A percentile compares a stretch with the other conserved stretches of the same genome.
Evolutionary conservation across 2,797 vertebrate species (phyloP).

Genomic region (Halcyon badia): DNA sequence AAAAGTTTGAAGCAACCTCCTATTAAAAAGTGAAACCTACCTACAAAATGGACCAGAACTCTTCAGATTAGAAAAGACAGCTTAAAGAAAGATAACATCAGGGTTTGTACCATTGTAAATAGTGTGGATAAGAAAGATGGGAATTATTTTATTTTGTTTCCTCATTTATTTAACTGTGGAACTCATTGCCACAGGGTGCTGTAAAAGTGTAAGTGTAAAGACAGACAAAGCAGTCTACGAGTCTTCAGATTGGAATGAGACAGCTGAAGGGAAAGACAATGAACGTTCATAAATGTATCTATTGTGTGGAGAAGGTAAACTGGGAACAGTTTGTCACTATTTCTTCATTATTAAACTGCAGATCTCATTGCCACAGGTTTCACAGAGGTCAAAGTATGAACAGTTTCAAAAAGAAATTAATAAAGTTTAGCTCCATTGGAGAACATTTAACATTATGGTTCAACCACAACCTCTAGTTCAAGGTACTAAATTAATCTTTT

Average conservation of each 20-base stretch:
- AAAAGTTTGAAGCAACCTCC: not conserved
- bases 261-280: not conserved
- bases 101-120: not conserved
- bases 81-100: not conserved
- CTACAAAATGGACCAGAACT: not conserved
- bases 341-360: conserved; percentile 42
- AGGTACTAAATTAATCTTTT: not conserved
- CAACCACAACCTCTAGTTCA: not conserved
- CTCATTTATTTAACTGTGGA: not conserved
- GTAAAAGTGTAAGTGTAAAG: not conserved
- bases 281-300: not conserved
- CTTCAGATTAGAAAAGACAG: not conserved
- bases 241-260: not conserved
- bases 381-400: conserved; percentile 19
- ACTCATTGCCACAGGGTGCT: not conserved
- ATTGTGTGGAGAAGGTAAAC: not conserved
- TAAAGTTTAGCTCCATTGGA: not conserved
- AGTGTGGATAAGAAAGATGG: not conserved
- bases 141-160: not conserved
- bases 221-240: not conserved
- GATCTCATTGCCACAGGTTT: not conserved
- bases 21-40: not conserved
- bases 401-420: not conserved
- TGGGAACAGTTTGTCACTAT: not conserved
- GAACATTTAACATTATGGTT: not conserved